Percentiles rank a stretch among this genome's conserved stretches.
Evolutionary conservation across 2,113 vertebrate species (phyloP).

Genomic region (Pelodiscus sinensis): DNA sequence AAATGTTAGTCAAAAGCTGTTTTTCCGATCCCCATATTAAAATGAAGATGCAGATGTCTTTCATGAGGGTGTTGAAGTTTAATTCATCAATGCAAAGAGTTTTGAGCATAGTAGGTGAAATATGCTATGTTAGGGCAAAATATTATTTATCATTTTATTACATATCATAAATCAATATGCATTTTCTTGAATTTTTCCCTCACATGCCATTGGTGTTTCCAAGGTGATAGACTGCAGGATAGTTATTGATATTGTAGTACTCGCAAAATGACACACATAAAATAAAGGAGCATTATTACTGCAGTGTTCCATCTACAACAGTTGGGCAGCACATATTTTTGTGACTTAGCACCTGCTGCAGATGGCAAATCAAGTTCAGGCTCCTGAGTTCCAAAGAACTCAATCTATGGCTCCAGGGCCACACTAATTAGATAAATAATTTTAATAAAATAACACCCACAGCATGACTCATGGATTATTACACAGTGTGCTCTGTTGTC

Average conservation of each 20-base stretch:
- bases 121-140: background rate
- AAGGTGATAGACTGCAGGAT: constrained; percentile 64
- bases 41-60: background rate
- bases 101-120: background rate
- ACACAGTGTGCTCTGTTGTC: background rate
- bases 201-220: constrained; percentile 62
- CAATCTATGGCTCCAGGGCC: background rate
- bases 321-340: background rate
- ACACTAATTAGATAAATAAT: background rate
- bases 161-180: constrained; percentile 18
- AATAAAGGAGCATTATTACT: background rate
- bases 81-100: background rate
- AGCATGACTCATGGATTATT: background rate
- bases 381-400: background rate
- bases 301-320: background rate
- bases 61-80: background rate
- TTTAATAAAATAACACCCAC: background rate
- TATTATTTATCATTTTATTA: background rate
- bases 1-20: background rate
- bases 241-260: constrained; percentile 11
- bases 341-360: background rate
- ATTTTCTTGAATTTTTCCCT: constrained; percentile 45
- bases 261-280: background rate
- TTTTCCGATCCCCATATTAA: background rate
- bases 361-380: background rate